These are phyloP conservation scores for Ceryle rudis DNA, from an alignment of 2,797 vertebrate genomes.

Conservation along the genomic window DNA sequence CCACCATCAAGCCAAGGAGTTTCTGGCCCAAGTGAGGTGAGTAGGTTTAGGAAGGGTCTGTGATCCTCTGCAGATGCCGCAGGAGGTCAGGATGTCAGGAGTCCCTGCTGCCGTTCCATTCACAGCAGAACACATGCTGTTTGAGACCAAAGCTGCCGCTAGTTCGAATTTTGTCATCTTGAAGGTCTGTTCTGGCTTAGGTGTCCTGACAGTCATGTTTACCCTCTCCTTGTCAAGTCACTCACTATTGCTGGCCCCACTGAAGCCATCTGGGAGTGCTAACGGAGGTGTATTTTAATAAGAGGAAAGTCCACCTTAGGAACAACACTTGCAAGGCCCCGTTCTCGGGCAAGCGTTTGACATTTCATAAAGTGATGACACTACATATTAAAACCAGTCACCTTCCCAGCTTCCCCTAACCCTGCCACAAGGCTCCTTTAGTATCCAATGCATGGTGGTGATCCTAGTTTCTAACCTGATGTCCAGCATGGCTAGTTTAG, in stretches of 20 bases:
- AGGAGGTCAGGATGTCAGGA: background rate
- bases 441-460: rapidly evolving
- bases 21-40: background rate
- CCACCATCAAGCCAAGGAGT: background rate
- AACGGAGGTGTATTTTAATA: rapidly evolving
- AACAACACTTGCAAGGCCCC: background rate
- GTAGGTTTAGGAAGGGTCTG: background rate
- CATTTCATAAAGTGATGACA: rapidly evolving
- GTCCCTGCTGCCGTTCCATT: background rate
- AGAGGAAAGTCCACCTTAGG: background rate
- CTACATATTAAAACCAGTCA: background rate
- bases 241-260: background rate
- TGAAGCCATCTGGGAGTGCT: background rate
- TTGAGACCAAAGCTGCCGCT: background rate
- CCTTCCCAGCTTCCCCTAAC: background rate
- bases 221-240: background rate
- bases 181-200: background rate
- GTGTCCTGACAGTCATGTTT: background rate
- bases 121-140: rapidly evolving
- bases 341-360: background rate
- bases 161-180: background rate
- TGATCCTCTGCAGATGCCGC: background rate
- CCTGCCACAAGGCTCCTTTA: background rate
- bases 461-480: background rate
- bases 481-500: background rate